Evolutionary conservation across 1,140 invertebrate genomes (phyloP).

Genomic region (Carposina sasakii): DNA sequence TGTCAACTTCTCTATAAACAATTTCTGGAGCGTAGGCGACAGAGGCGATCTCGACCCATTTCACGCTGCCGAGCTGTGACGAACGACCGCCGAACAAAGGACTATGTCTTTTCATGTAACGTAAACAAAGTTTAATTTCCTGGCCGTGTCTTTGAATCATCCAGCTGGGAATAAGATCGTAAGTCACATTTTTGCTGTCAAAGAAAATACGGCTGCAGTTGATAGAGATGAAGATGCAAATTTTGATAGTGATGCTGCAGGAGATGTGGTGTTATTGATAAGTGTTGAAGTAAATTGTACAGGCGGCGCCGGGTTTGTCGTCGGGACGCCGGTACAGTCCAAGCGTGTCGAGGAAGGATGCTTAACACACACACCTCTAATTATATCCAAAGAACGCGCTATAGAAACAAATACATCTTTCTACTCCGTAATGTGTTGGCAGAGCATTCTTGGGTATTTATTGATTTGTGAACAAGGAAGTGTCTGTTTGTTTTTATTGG

Average conservation of each 20-base stretch:
- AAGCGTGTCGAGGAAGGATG: slow-evolving; percentile 64
- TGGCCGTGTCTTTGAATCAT: slow-evolving; percentile 41
- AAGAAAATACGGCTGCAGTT: background rate
- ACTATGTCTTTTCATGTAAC: slow-evolving; percentile 56
- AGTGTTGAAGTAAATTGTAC: slow-evolving; percentile 41
- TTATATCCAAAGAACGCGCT: slow-evolving; percentile 56
- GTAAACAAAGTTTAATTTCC: slow-evolving; percentile 66
- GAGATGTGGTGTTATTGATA: slow-evolving; percentile 34
- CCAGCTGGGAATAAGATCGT: no score
- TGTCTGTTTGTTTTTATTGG: no score
- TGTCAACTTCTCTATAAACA: slow-evolving; percentile 58
- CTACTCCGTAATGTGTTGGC: no score
- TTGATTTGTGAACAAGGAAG: no score
- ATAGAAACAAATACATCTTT: slow-evolving; percentile 52
- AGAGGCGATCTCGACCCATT: slow-evolving; percentile 47
- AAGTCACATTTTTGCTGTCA: no score
- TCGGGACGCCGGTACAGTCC: slow-evolving; percentile 48
- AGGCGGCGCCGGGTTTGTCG: slow-evolving; percentile 59
- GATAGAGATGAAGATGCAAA: slow-evolving; percentile 1
- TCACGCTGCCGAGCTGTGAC: slow-evolving; percentile 49
- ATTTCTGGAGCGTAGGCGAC: slow-evolving; percentile 49
- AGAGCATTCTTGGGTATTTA: no score
- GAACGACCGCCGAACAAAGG: slow-evolving; percentile 44
- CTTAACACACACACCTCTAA: slow-evolving; percentile 66
- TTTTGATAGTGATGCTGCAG: slow-evolving; percentile 13